Evolutionary conservation across 2,888 invertebrate species (phyloP), one percentile per base, ranked within the genome.

Genomic region (Cosmia pyralina): DNA sequence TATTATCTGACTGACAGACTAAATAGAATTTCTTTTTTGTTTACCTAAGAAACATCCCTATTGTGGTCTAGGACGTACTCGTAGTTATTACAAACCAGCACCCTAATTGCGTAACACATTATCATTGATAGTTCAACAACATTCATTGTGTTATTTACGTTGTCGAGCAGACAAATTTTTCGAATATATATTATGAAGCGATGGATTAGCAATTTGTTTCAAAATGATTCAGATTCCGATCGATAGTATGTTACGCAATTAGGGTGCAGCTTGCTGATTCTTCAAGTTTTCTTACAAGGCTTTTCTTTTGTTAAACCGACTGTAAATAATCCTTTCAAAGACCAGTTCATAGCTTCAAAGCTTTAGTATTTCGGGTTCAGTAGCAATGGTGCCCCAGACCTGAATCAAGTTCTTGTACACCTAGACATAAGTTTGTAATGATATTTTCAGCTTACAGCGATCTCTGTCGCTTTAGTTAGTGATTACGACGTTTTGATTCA

Each of bases 261-360:
- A n/a, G n/a, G n/a, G n/a, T n/a, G n/a, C n/a, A n/a, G 0, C 10
- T 72, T 10, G n/a, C 28, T 34, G 53, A 70, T n/a, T 71, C 15
- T 69, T 15, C 11, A 34, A 17, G n/a, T 8, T 71, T 28, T n/a
- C 13, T 5, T 38, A 6, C 38, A 38, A 4, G 2, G 2, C 4
- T 38, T 68, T n/a, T 53, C n/a, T 19, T 55, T 64, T 34, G 15
- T 38, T 52, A 17, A 28, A 44, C 11, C 4, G 13, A 17, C 11
- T 52, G 13, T 13, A 52, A 70, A 50, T 11, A 50, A n/a, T 68
- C 28, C 0, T 6, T 71, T 13, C 8, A 46, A 34, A 19, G 8
- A 15, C 6, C 15, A n/a, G 2, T 57, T n/a, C n/a, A 28, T 73
- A 41, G 11, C 15, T 53, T 22, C 10, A 13, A 22, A 46, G 17